Evolutionary conservation across 2,797 vertebrate genomes (phyloP).

Genomic region (Pseudomugil tenellus): DNA sequence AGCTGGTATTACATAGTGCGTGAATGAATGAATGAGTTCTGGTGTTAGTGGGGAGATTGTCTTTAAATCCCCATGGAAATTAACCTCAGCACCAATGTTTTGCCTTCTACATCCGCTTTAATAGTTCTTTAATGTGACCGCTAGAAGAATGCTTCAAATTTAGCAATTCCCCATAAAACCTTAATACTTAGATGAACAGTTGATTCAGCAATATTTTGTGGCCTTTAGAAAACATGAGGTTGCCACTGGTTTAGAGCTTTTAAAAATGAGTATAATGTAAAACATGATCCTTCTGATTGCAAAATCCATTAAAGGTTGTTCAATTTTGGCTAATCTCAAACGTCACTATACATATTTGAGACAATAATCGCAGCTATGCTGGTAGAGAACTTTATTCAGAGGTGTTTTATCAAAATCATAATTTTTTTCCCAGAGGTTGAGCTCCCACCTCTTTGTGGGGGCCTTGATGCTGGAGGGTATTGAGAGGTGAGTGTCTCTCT

Average conservation of each 20-base stretch:
- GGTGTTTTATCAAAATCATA: conserved; percentile 71
- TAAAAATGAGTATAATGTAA: conserved; percentile 19
- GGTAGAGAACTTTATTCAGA: conserved; percentile 34
- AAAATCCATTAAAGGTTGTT: conserved; percentile 19
- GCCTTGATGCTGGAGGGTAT: conserved; percentile 72
- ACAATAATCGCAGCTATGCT: conserved; percentile 38
- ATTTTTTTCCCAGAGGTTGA: conserved; percentile 42
- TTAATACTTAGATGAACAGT: conserved; percentile 61
- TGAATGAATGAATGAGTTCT: conserved; percentile 74
- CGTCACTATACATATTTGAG: conserved; percentile 21
- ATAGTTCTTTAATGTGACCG: conserved; percentile 76
- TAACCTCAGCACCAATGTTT: conserved; percentile 74
- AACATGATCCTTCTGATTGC: conserved; percentile 33
- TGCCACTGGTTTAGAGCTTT: conserved; percentile 33
- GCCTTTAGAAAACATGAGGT: conserved; percentile 31
- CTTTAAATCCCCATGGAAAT: conserved; percentile 81
- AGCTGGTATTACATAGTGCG: conserved; percentile 61
- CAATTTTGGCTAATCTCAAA: conserved; percentile 17
- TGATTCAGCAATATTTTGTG: conserved; percentile 26
- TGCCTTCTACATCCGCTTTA: conserved; percentile 62
- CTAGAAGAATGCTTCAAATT: conserved; percentile 68
- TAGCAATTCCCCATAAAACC: conserved; percentile 71
- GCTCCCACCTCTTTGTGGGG: conserved; percentile 43
- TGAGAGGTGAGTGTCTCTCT: conserved; percentile 77
- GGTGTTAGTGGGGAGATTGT: conserved; percentile 66